Evolutionary conservation across 2,888 invertebrate genomes (phyloP), one percentile per base, ranked within the genome.

Genomic region (Drosophila kuntzei): DNA sequence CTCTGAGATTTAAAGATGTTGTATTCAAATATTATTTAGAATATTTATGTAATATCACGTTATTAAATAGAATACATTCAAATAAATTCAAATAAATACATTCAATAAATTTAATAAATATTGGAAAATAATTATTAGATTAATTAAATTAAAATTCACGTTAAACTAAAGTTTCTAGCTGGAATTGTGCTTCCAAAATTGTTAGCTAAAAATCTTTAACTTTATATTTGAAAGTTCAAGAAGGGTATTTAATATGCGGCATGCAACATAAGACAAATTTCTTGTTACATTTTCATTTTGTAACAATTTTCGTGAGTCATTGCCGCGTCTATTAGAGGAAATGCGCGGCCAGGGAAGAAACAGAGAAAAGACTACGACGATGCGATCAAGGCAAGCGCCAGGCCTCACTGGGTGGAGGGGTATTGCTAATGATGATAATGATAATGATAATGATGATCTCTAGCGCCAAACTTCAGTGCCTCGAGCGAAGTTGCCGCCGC

Each of bases 241-340:
- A n/a, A n/a, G 82, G 3, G 83, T 32, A 69, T 71, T 2, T 1
- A 0, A 22, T 2, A 6, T 43, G 44, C 51, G 47, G 4, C 20
- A 16, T 20, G 25, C 41, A 32, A 11, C 25, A 3, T 1, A 2
- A n/a, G 0, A 6, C 12, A 41, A 27, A 37, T 65, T 55, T 20
- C 27, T 60, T 66, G 60, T 63, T 70, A 71, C 66, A 76, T 66
- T 70, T 86, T 69, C 46, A 29, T 43, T 77, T 74, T 39, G 39
- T 66, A 79, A 68, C 68, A 67, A 78, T 85, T 85, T 85, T 79
- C 71, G 64, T 87, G 79, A 82, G 79, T 87, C 85, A 85, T 82
- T 80, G 74, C 75, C 80, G 65, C 79, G 63, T 58, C 70, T 62
- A 68, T 79, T 68, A 65, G 69, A 66, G 69, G 58, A 67, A 80